Evolutionary conservation across 2,888 invertebrate species (phyloP).

Genomic region (Malacosoma neustria): DNA sequence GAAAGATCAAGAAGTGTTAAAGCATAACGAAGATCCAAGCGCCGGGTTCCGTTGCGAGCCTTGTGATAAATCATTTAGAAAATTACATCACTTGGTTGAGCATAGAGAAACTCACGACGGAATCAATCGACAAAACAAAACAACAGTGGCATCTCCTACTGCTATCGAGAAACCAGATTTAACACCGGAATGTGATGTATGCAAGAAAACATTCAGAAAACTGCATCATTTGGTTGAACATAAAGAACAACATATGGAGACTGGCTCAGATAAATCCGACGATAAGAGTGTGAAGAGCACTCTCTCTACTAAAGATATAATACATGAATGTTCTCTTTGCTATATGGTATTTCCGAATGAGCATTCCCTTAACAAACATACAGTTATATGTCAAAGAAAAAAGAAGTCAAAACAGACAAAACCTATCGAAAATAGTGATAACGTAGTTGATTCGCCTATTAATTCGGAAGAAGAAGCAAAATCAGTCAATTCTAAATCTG

Average conservation of each 20-base stretch:
- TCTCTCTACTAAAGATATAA: slow-evolving; percentile 62
- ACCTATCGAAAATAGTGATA: slow-evolving; percentile 12
- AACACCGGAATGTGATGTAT: slow-evolving; percentile 51
- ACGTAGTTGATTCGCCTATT: slow-evolving; percentile 13
- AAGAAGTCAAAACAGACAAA: slow-evolving; percentile 44
- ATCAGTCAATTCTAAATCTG: not conserved
- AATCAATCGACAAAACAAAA: slow-evolving; percentile 45
- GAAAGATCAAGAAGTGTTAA: slow-evolving; percentile 24
- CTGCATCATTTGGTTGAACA: slow-evolving; percentile 61
- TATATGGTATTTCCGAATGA: slow-evolving; percentile 73
- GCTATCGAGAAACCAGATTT: slow-evolving; percentile 27
- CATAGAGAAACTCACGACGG: slow-evolving; percentile 66
- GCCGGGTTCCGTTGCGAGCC: slow-evolving; percentile 66
- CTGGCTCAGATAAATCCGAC: slow-evolving; percentile 57
- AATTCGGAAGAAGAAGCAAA: slow-evolving; percentile 13
- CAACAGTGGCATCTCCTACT: slow-evolving; percentile 13
- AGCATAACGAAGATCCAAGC: slow-evolving; percentile 44
- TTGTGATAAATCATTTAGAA: slow-evolving; percentile 68
- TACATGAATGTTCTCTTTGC: slow-evolving; percentile 67
- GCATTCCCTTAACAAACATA: slow-evolving; percentile 62
- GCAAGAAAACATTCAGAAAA: slow-evolving; percentile 63
- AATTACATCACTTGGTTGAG: slow-evolving; percentile 65
- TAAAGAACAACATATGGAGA: slow-evolving; percentile 59
- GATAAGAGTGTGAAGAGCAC: slow-evolving; percentile 59
- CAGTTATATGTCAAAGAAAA: slow-evolving; percentile 52